phyloP scores from a whole-genome alignment of 2,113 vertebrate genomes.

The Coracopsis vasa region DNA sequence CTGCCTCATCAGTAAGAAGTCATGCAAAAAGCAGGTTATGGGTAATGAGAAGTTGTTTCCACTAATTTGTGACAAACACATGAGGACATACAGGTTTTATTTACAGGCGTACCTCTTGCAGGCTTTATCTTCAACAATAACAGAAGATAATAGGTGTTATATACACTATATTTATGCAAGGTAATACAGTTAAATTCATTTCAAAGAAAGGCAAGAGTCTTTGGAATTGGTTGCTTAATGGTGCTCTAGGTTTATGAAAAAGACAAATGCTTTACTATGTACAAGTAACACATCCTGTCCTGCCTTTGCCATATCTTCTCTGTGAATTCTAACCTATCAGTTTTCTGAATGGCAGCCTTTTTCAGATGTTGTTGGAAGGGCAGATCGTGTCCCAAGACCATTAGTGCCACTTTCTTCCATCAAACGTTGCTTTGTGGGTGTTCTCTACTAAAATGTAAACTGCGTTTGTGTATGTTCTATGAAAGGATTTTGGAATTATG shows the following conservation, averaged over 20 bases:
- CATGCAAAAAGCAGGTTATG: background rate
- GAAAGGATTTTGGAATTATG: background rate
- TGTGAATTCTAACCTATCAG: background rate
- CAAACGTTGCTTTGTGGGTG: background rate
- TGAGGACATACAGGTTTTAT: background rate
- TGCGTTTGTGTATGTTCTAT: background rate
- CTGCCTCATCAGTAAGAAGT: background rate
- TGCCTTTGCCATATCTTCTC: background rate
- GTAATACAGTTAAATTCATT: background rate
- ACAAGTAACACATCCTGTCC: background rate
- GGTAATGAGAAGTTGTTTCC: background rate
- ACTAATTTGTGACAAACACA: background rate
- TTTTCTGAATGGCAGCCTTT: background rate
- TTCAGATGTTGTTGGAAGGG: background rate
- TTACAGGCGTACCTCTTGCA: background rate
- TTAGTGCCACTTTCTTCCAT: background rate
- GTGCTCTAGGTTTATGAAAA: background rate
- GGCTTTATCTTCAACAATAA: background rate
- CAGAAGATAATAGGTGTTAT: background rate
- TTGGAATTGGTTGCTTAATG: background rate
- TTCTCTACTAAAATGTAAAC: background rate
- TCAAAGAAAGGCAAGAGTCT: background rate
- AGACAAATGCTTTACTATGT: background rate
- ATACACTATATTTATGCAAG: background rate
- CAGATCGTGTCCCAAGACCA: background rate